These are phyloP conservation scores for Origma solitaria DNA, from an alignment of 2,113 vertebrate genomes.

Conservation along the genomic window DNA sequence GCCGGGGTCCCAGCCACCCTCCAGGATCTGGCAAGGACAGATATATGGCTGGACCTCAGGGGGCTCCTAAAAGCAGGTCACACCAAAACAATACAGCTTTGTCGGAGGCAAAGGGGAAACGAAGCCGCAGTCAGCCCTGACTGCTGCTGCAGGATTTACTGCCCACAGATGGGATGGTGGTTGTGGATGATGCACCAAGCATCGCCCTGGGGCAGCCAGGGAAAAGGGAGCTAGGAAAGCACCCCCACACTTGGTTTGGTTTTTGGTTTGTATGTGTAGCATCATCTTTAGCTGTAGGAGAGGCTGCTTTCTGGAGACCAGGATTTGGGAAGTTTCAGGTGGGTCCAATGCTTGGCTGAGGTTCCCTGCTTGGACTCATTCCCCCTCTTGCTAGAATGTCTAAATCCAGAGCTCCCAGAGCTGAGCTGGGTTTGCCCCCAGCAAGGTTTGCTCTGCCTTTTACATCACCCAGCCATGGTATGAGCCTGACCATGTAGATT, in stretches of 20 bases:
- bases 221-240: not conserved
- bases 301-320: not conserved
- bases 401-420: not conserved
- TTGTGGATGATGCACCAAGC: fast-evolving
- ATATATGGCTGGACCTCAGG: slow-evolving; percentile 9
- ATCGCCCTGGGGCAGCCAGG: not conserved
- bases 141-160: not conserved
- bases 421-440: not conserved
- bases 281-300: not conserved
- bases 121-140: fast-evolving
- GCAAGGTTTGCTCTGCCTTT: not conserved
- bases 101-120: not conserved
- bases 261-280: not conserved
- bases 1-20: not conserved
- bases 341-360: not conserved
- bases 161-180: not conserved
- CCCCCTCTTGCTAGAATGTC: not conserved
- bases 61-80: slow-evolving; percentile 15
- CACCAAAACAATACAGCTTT: slow-evolving; percentile 39
- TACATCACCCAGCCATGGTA: no score
- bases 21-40: not conserved
- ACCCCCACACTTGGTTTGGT: not conserved
- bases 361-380: not conserved
- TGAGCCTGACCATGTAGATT: not conserved
- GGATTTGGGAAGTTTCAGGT: not conserved